Conservation (phyloP, 2,113 vertebrate genomes). For the Triplophysa siluroides region DNA sequence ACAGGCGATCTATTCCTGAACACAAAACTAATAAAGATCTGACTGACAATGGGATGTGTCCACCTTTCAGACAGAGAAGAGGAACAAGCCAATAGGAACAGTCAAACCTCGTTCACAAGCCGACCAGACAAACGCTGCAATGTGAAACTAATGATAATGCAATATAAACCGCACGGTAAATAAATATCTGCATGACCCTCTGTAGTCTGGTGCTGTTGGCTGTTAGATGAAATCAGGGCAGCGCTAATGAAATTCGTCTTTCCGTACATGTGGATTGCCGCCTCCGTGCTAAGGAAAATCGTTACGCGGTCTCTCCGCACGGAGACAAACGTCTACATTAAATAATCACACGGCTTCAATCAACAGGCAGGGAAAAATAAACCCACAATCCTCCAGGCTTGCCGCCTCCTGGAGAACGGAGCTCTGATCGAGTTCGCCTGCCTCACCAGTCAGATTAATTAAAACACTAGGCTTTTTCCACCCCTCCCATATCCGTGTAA, state of each 20-base stretch:
- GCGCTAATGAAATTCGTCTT: slow-evolving; percentile 41
- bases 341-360: slow-evolving; percentile 48
- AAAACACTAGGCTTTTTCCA: slow-evolving; percentile 39
- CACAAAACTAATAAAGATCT: neutral
- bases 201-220: slow-evolving; percentile 21
- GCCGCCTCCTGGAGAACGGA: slow-evolving; percentile 36
- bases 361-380: slow-evolving; percentile 51
- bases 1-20: neutral
- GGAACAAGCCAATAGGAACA: slow-evolving; percentile 12
- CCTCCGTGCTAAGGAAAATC: slow-evolving; percentile 28
- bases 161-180: slow-evolving; percentile 15
- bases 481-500: slow-evolving; percentile 20
- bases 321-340: slow-evolving; percentile 35
- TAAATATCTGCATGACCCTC: slow-evolving; percentile 33
- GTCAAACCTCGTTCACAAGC: neutral
- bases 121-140: slow-evolving; percentile 8
- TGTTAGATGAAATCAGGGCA: slow-evolving; percentile 39
- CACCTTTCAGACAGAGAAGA: neutral
- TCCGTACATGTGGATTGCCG: slow-evolving; percentile 14
- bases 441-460: slow-evolving; percentile 47
- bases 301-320: slow-evolving; percentile 18
- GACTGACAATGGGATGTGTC: neutral
- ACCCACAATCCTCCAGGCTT: slow-evolving; percentile 50
- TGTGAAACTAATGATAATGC: slow-evolving; percentile 22
- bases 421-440: slow-evolving; percentile 23